Evolutionary conservation across 2,888 invertebrate species (phyloP).

Genomic region (Macrosiphum euphorbiae): DNA sequence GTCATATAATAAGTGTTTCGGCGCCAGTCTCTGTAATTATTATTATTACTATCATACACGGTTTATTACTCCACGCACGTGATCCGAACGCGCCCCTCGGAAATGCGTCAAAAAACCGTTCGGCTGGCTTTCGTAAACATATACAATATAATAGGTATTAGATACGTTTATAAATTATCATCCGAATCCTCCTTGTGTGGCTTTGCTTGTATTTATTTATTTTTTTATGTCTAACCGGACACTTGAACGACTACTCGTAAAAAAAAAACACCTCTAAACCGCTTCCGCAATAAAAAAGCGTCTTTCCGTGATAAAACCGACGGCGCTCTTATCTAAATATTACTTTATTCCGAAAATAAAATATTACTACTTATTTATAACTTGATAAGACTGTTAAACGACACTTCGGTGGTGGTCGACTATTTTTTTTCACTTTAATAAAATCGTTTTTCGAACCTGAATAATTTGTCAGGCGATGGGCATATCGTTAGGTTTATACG

Average conservation of each 20-base stretch:
- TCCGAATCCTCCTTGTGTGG: slow-evolving; percentile 53
- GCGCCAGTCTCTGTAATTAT: slow-evolving; percentile 35
- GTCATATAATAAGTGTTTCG: slow-evolving; percentile 46
- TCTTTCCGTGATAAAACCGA: slow-evolving; percentile 49
- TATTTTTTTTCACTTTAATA: slow-evolving; percentile 46
- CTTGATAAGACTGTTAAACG: slow-evolving; percentile 56
- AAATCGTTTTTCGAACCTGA: slow-evolving; percentile 60
- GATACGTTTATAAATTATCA: slow-evolving; percentile 56
- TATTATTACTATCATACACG: not conserved
- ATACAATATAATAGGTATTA: not conserved
- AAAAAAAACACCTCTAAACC: slow-evolving; percentile 57
- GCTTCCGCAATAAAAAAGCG: slow-evolving; percentile 63
- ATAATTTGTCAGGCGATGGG: slow-evolving; percentile 54
- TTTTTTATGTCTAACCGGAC: slow-evolving; percentile 44
- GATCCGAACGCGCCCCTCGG: slow-evolving; percentile 2
- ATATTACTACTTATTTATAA: slow-evolving; percentile 51
- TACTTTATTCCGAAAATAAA: slow-evolving; percentile 54
- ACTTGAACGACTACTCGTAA: slow-evolving; percentile 62
- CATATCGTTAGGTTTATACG: slow-evolving; percentile 22
- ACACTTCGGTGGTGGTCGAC: slow-evolving; percentile 55
- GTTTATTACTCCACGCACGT: not conserved
- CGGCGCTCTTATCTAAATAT: slow-evolving; percentile 44
- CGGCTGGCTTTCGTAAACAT: not conserved
- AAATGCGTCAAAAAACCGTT: slow-evolving; percentile 42
- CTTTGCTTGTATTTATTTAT: slow-evolving; percentile 40